These are phyloP conservation scores for Triplophysa siluroides DNA, from an alignment of 2,113 vertebrate species.

Conservation along the genomic window DNA sequence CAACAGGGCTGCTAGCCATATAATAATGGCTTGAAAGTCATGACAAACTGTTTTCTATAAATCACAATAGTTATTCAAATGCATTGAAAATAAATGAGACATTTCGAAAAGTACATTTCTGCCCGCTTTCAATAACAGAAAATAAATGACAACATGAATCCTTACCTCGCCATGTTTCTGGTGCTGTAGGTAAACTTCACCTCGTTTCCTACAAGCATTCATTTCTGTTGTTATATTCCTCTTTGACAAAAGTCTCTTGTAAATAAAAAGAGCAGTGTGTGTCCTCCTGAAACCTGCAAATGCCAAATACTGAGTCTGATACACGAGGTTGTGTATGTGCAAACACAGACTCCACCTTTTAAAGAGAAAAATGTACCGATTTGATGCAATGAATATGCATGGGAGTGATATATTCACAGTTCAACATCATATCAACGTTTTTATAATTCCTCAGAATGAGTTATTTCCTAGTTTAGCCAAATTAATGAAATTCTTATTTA, in stretches of 20 bases:
- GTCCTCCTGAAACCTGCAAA: not conserved
- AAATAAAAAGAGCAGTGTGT: not conserved
- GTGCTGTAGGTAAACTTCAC: slow-evolving; percentile 68
- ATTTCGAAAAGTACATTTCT: not conserved
- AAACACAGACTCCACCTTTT: slow-evolving; percentile 25
- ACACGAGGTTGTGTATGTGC: slow-evolving; percentile 7
- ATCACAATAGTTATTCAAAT: no score
- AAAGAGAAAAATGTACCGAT: not conserved
- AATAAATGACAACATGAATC: not conserved
- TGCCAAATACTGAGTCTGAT: not conserved
- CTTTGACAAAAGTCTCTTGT: not conserved
- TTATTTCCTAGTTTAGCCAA: not conserved
- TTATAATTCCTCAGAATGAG: not conserved
- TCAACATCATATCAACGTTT: not conserved
- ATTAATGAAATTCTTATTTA: not conserved
- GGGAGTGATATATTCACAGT: not conserved
- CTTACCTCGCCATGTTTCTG: slow-evolving; percentile 70
- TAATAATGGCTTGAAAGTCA: no score
- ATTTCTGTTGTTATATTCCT: slow-evolving; percentile 49
- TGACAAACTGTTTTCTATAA: no score
- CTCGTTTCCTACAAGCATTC: slow-evolving; percentile 66
- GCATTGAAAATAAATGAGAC: not conserved
- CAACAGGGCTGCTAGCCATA: no score
- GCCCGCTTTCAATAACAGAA: not conserved
- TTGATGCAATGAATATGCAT: not conserved